These are phyloP conservation scores for Pandemis heparana DNA, from an alignment of 2,888 invertebrate species.

Conservation along the genomic window DNA sequence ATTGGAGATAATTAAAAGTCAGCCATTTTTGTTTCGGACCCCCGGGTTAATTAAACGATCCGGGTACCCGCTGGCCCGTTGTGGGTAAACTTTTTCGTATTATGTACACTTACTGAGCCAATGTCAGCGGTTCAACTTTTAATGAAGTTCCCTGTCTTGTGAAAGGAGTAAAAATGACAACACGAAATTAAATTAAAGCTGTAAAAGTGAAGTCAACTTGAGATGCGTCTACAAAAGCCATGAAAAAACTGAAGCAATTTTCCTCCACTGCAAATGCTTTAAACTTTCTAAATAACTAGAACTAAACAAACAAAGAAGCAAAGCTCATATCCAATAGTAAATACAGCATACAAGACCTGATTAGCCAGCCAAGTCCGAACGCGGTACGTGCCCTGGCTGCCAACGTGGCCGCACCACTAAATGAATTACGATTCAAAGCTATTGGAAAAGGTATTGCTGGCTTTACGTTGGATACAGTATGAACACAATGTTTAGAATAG, in stretches of 20 bases:
- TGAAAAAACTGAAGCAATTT: slow-evolving; percentile 21
- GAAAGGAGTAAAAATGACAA: slow-evolving; percentile 35
- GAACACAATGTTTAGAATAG: slow-evolving; percentile 33
- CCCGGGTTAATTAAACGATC: slow-evolving; percentile 62
- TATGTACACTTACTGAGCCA: slow-evolving; percentile 41
- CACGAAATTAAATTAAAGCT: slow-evolving; percentile 28
- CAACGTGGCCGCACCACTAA: slow-evolving; percentile 26
- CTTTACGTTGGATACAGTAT: slow-evolving; percentile 30
- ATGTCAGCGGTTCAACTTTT: slow-evolving; percentile 43
- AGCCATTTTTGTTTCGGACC: slow-evolving; percentile 60
- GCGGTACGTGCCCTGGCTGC: slow-evolving; percentile 39
- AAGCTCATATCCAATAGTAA: slow-evolving; percentile 41
- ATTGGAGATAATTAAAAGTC: slow-evolving; percentile 64
- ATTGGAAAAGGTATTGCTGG: slow-evolving; percentile 34
- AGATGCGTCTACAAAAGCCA: background rate
- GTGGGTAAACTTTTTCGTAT: slow-evolving; percentile 42
- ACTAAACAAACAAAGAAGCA: slow-evolving; percentile 39
- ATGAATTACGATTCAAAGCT: slow-evolving; percentile 42
- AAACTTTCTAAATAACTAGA: slow-evolving; percentile 31
- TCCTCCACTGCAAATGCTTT: background rate
- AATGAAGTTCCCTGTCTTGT: slow-evolving; percentile 41
- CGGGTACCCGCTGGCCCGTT: slow-evolving; percentile 44
- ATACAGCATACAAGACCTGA: slow-evolving; percentile 40
- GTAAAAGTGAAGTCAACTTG: background rate
- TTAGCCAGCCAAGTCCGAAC: slow-evolving; percentile 32